Base-by-base conservation (phyloP, 1,140 invertebrate genomes). In the Helicorthomorpha holstii region DNA sequence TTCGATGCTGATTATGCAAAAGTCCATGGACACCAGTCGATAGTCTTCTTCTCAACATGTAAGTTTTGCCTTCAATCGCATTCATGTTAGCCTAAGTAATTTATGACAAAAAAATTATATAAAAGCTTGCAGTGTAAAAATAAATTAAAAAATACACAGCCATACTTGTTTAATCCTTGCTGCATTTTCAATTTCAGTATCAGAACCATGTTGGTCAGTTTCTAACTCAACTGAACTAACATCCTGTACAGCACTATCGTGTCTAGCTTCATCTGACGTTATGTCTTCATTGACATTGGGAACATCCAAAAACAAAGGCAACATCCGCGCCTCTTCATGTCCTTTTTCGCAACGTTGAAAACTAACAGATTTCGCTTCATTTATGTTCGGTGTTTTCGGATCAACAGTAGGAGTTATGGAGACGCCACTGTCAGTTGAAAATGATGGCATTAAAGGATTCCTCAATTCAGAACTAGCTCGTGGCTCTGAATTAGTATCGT, bases 51-150 rank as follows among this genome's bases (percentile, higher is more conserved):
- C 29, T 34, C 7, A 34, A 7, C 7, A 7, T 34, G 16, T 34
- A 34, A 34, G 7, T 16, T 34, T 34, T 34, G 16, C 29, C 16
- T 34, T 34, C 29, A 34, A 16, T 34, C 29, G 16, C 16, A 7
- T 69, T 61, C 61, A 66, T 65, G 41, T 69, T 60, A 52, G 63
- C 58, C 54, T 52, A 50, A 22, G n/a, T 25, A 54, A 34, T n/a
- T n/a, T n/a, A n/a, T 7, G 16, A 34, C 47, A 41, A 16, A 34
- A 52, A 2, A 59, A 27, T 16, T 34, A 54, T 1, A 61, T 53
- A 26, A 53, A 34, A 7, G 59, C 53, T 2, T 49, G 27, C 48
- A 58, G 60, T 2, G 60, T 34, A 34, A 7, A 34, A 7, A 16
- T 7, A 34, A 34, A 7, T 7, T 16, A 34, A 7, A 34, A 7